phyloP scores from a whole-genome alignment of 2,113 vertebrate genomes.

The Taurulus bubalis region DNA sequence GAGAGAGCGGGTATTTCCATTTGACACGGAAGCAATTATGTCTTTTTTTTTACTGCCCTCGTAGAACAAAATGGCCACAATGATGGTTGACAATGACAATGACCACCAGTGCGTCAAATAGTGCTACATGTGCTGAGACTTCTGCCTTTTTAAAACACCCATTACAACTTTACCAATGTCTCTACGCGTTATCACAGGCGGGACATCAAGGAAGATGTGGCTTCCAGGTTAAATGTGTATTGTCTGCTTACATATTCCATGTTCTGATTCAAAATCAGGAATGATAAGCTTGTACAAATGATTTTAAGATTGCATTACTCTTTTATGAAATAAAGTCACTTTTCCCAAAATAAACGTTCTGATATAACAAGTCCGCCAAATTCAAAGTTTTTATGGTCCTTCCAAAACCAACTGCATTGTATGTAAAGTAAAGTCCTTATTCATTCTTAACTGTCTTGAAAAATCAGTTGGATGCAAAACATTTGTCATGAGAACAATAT shows the following conservation, averaged over 20 bases:
- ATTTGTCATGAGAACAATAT: slow-evolving; percentile 1
- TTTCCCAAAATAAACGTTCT: not conserved
- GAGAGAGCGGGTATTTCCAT: slow-evolving; percentile 34
- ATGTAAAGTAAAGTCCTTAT: slow-evolving; percentile 27
- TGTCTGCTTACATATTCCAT: not conserved
- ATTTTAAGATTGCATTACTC: not conserved
- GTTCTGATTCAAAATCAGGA: not conserved
- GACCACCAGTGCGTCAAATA: slow-evolving; percentile 7
- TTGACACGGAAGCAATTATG: slow-evolving; percentile 28
- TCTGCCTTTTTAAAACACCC: slow-evolving; percentile 20
- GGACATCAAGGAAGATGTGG: not conserved
- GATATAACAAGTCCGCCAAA: not conserved
- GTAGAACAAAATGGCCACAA: not conserved
- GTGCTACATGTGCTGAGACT: not conserved
- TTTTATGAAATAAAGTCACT: not conserved
- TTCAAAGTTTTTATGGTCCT: not conserved
- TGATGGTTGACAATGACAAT: slow-evolving; percentile 18
- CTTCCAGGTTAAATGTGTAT: not conserved
- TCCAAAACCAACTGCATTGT: not conserved
- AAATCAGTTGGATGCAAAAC: not conserved
- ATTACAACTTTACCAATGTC: not conserved
- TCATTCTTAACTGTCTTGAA: not conserved
- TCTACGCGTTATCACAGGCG: not conserved
- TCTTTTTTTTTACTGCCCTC: slow-evolving; percentile 4
- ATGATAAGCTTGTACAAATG: not conserved